Conservation (phyloP, 2,797 vertebrate species). For the Myripristis murdjan region DNA sequence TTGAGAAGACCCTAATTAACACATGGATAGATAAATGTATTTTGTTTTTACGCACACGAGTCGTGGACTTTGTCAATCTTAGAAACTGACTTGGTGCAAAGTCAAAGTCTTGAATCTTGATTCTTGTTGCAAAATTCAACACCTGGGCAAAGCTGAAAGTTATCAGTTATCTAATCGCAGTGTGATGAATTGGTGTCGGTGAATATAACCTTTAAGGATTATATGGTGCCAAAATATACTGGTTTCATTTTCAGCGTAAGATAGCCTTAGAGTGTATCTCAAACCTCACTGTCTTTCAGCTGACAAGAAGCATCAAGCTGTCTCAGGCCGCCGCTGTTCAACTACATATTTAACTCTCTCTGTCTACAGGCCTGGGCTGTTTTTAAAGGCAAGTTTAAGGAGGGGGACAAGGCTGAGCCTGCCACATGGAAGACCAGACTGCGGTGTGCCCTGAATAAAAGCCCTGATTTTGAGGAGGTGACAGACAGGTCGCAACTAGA, state of each 20-base stretch:
- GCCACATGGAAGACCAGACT: conserved; percentile 99
- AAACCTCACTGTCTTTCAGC: not conserved
- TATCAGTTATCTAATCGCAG: too few species aligned
- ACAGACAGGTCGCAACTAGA: conserved; percentile 97
- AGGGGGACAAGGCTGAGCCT: conserved; percentile 97
- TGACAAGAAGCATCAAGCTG: not conserved
- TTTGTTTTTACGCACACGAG: not conserved
- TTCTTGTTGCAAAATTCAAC: too few species aligned
- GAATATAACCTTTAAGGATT: too few species aligned
- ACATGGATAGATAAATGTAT: not conserved
- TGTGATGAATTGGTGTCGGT: too few species aligned
- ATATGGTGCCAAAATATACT: too few species aligned
- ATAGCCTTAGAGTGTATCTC: too few species aligned
- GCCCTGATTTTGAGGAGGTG: conserved; percentile 98
- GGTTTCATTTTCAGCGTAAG: not conserved
- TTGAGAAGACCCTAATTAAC: not conserved
- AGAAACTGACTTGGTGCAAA: too few species aligned
- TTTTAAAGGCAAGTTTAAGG: conserved; percentile 99
- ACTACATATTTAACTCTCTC: not conserved
- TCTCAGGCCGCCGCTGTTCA: not conserved
- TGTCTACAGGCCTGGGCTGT: conserved; percentile 94
- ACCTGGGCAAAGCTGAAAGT: too few species aligned
- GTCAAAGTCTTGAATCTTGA: too few species aligned
- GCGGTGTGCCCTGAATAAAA: conserved; percentile 98
- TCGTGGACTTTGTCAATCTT: too few species aligned